Evolutionary conservation across 35 echinoderm and acorn worm genomes (phyloP), one percentile per base, ranked within the genome.

Genomic region (Stichopus chloronotus): DNA sequence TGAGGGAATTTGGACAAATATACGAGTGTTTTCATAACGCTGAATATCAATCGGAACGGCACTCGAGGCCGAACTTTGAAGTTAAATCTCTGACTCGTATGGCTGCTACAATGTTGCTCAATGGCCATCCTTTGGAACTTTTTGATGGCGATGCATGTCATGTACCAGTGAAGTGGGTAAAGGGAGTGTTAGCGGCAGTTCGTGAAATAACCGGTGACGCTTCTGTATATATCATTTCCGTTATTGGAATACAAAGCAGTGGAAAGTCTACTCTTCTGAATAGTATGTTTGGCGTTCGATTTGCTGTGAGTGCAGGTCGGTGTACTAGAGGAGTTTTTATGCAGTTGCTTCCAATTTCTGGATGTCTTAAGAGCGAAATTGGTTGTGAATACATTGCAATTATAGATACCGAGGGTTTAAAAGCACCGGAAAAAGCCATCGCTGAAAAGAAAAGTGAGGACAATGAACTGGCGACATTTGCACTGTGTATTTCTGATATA

Each of bases 231-330:
- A 79, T 92, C 14, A 84, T 92, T 23, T 92, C 91, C 24, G 91
- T 92, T 1, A 55, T 92, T 9, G 91, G 91, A n/a, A 92, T 92
- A 60, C 91, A 92, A 92, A 92, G 91, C 57, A 92, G 91, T 76
- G 91, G 91, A 20, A 92, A 92, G 59, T 92, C 91, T 11, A 92
- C 91, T 5, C 53, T 92, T 56, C 69, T 92, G 0, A 93, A 93
- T 81, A 58, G 30, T 21, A 93, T 93, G 92, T 93, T 93, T 93
- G 81, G 92, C 9, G 63, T 88, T 13, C 17, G 72, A 16, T 93
- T 93, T 88, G 81, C 92, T 3, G 92, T 93, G 25, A 84, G 58
- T 93, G 91, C 91, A 19, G 91, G 91, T 52, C 76, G 91, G 56
- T 92, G 91, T 84, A 92, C 91, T 52, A 21, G 81, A 69, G 91